Evolutionary conservation across 2,797 vertebrate genomes (phyloP), one percentile per base, ranked within the genome.

Genomic region (Gobio occitaniae): DNA sequence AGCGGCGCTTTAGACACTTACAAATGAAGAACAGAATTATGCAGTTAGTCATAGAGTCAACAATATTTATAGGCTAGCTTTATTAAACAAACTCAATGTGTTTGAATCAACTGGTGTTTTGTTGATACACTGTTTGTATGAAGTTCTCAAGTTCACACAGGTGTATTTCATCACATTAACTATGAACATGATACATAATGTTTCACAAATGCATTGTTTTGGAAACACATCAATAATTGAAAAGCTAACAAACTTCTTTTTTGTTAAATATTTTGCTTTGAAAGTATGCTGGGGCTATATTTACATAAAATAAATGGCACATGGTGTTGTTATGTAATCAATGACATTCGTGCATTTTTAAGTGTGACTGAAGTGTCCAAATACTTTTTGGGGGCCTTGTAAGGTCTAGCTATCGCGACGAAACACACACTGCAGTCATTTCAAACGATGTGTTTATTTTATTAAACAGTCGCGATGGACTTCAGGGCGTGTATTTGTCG

Each of bases 401-500:
- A 10, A 29, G 1, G 9, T 29, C 21, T 13, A 2, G 16, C 59
- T 21, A 66, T 29, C 29, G 13, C 41, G 15, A 50, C 12, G 3
- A 15, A 19, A 32, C 36, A 17, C n/a, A n/a, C 1, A 5, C 21
- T 2, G 1, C 15, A 6, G 15, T 21, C 25, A n/a, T 16, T 15
- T 2, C 21, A 5, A 74, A 19, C 4, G 59, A 29, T 76, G 7
- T 10, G 8, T n/a, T 47, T 61, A 0, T 48, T 8, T 48, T 59
- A 15, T 61, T 63, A 19, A 82, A 21, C 48, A 69, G 17, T 78
- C 12, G 38, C 50, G 61, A 44, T 19, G 8, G 6, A n/a, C 16
- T 52, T 54, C 4, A 56, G 74, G 75, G 75, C 76, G 83, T 44
- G 82, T 32, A 2, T 66, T 68, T 41, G 61, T 78, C 32, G 83